Base-by-base conservation (phyloP, 2,113 vertebrate genomes). In the Lamprotornis superbus region DNA sequence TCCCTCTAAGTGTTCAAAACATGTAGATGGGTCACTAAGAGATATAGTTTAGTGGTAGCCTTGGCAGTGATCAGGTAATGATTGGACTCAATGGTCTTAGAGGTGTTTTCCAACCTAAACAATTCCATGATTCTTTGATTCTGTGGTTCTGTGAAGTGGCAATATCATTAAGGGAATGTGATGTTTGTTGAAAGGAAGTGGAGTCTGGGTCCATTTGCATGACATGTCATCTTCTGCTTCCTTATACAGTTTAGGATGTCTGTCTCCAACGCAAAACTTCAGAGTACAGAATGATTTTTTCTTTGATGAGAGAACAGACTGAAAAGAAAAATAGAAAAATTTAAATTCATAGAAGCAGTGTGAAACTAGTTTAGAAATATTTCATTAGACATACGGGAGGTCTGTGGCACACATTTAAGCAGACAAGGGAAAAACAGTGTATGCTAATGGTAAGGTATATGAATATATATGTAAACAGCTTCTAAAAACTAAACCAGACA, bases 151-250 rank as follows among this genome's bases (percentile, higher is more conserved):
- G 21, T 47, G 53, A 75, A 73, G 37, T 37, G 40, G 25, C 47
- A 84, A 20, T 35, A 40, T 33, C 40, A 14, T 64, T 64, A 75
- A 71, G 11, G 20, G 10, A 71, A 71, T 37, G 23, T 65, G 25
- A 11, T 49, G 10, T 40, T 71, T 76, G 4, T 57, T 65, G 75
- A 90, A 77, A 83, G 16, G 49, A 73, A 75, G 4, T 35, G 15
- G 44, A 75, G 10, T 73, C 23, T 83, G 11, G 2, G 9, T 76
- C 9, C 23, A 50, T 88, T 89, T 46, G 21, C 7, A 39, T 74
- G 33, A 52, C 7, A 27, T 0, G 0, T 33, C 1, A 0, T 67
- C 56, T 90, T 68, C 39, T 92, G 31, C 27, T 69, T 57, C 30
- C 27, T 55, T 50, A 14, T 0, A 57, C 23, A 80, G 4, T 46